Evolutionary conservation across 2,113 vertebrate genomes (phyloP).

Genomic region (Dipodomys spectabilis): DNA sequence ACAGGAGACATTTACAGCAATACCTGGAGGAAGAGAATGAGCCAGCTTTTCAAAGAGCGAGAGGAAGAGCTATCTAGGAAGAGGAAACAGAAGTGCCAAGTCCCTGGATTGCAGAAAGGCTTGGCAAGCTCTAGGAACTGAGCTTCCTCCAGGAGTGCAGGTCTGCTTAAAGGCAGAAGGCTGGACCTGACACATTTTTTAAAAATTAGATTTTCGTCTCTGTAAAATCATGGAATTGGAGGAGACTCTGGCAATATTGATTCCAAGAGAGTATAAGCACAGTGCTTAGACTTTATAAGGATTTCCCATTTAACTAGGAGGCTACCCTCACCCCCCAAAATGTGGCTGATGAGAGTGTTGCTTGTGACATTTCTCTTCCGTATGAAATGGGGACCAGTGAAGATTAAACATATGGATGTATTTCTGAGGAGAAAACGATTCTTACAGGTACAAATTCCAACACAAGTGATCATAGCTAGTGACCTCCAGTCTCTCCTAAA

Average conservation of each 20-base stretch:
- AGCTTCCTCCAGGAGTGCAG: slow-evolving; percentile 64
- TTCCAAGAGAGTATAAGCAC: neutral
- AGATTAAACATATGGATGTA: slow-evolving; percentile 4
- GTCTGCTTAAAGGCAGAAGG: slow-evolving; percentile 68
- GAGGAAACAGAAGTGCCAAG: slow-evolving; percentile 72
- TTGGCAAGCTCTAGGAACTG: slow-evolving; percentile 62
- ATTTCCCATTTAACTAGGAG: neutral
- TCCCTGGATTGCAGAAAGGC: slow-evolving; percentile 66
- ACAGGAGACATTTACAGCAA: slow-evolving; percentile 49
- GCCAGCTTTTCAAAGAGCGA: slow-evolving; percentile 70
- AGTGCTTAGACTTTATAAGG: neutral
- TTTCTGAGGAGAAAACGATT: slow-evolving; percentile 60
- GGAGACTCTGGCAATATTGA: slow-evolving; percentile 7
- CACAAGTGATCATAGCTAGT: slow-evolving; percentile 3
- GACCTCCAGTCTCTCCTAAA: slow-evolving; percentile 13
- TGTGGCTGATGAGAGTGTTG: neutral
- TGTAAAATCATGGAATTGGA: slow-evolving; percentile 43
- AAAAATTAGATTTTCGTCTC: slow-evolving; percentile 65
- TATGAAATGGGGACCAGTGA: slow-evolving; percentile 24
- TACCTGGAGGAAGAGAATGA: slow-evolving; percentile 55
- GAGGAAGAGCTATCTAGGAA: slow-evolving; percentile 75
- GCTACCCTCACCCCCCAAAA: slow-evolving; percentile 39
- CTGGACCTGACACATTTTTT: slow-evolving; percentile 63
- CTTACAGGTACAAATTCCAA: slow-evolving; percentile 27
- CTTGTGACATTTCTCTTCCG: slow-evolving; percentile 55